Evolutionary conservation across 2,113 vertebrate genomes (phyloP).

Genomic region (Hydropotes inermis): DNA sequence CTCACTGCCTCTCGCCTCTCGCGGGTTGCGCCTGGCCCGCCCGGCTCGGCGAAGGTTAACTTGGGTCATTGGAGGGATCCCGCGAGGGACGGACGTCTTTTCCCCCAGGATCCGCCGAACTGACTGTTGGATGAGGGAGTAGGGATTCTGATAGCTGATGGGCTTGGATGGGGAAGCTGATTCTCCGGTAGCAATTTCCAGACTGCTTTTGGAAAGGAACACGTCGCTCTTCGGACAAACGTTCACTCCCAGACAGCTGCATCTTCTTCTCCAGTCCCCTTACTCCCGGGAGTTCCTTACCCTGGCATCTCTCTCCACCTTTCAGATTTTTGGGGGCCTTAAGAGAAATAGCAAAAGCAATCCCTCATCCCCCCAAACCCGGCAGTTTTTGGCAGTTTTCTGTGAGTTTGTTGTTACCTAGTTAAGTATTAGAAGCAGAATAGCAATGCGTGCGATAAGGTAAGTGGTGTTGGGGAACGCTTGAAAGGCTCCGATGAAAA

Average conservation of each 20-base stretch:
- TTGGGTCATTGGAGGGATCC: neutral
- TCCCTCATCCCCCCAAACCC: neutral
- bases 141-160: neutral
- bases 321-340: neutral
- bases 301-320: neutral
- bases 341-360: neutral
- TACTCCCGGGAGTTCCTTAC: neutral
- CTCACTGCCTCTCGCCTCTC: too few species aligned
- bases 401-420: neutral
- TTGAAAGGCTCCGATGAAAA: neutral
- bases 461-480: neutral
- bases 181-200: neutral
- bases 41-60: neutral
- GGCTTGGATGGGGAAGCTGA: neutral
- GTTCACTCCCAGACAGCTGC: neutral
- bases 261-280: rapidly evolving
- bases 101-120: neutral
- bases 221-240: neutral
- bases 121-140: neutral
- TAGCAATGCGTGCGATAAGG: neutral
- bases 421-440: neutral
- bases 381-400: neutral
- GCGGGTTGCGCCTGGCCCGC: neutral
- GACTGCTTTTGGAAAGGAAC: neutral
- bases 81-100: neutral